Conservation (phyloP, 1,140 invertebrate species). For the Cherax quadricarinatus region DNA sequence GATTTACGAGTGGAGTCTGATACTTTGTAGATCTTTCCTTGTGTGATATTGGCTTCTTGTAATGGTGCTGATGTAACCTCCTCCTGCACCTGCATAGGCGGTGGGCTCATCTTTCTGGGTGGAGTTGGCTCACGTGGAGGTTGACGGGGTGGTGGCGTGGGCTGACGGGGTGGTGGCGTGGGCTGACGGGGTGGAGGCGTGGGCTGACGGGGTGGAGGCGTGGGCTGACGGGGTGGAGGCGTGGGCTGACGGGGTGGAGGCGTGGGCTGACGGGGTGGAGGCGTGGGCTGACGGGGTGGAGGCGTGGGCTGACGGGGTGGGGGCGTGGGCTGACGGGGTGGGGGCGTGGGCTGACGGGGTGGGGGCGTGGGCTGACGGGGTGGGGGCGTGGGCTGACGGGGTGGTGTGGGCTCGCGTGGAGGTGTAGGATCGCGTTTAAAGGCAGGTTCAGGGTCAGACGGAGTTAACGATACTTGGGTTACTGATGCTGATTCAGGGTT, state of each 20-base stretch:
- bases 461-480: neutral
- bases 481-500: neutral
- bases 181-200: slow-evolving; percentile 42
- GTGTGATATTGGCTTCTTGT: slow-evolving; percentile 45
- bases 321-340: slow-evolving; percentile 40
- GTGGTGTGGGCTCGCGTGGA: slow-evolving; percentile 40
- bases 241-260: slow-evolving; percentile 14
- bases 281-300: slow-evolving; percentile 12
- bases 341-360: slow-evolving; percentile 23
- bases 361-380: slow-evolving; percentile 26
- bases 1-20: slow-evolving; percentile 32
- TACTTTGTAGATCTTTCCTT: slow-evolving; percentile 36
- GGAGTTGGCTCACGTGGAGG: slow-evolving; percentile 49
- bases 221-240: slow-evolving; percentile 23
- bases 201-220: slow-evolving; percentile 30
- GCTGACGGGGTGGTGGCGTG: slow-evolving; percentile 20
- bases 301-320: slow-evolving; percentile 32
- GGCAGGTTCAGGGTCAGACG: neutral
- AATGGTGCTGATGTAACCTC: slow-evolving; percentile 22
- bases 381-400: slow-evolving; percentile 32
- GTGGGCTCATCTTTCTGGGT: slow-evolving; percentile 18
- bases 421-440: slow-evolving; percentile 47
- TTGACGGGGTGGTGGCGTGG: slow-evolving; percentile 32
- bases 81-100: neutral
- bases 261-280: slow-evolving; percentile 11